Conservation (phyloP, 2,797 vertebrate species). For the Sebastolobus altivelis region DNA sequence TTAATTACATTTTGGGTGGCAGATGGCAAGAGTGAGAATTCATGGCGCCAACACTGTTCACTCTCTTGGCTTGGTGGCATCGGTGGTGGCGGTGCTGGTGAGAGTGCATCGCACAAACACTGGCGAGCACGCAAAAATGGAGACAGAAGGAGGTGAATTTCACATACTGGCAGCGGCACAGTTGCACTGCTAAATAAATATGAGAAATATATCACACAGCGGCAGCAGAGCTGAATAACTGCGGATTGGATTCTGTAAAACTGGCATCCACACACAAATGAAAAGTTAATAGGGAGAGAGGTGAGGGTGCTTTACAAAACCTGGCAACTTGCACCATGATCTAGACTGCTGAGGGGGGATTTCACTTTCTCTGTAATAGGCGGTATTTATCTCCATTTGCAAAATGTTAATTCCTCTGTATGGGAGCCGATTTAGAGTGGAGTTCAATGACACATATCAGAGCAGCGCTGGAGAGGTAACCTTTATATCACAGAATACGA, state of each 20-base stretch:
- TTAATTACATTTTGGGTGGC: constrained; percentile 82
- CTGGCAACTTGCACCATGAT: constrained; percentile 28
- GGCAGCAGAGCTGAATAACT: constrained; percentile 38
- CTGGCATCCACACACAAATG: constrained; percentile 38
- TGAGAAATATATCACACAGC: constrained; percentile 39
- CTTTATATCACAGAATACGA: constrained; percentile 39
- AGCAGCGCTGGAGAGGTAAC: constrained; percentile 18
- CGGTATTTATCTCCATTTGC: constrained; percentile 54
- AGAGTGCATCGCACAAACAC: constrained; percentile 51
- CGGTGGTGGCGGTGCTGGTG: constrained; percentile 22
- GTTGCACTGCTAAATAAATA: constrained; percentile 49
- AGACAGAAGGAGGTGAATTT: constrained; percentile 54
- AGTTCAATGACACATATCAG: constrained; percentile 43
- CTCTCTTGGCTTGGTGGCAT: constrained; percentile 44
- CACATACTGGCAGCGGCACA: constrained; percentile 42
- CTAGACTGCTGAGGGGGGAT: constrained; percentile 23
- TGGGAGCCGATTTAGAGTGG: constrained; percentile 18
- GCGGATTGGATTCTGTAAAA: constrained; percentile 34
- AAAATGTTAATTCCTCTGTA: constrained; percentile 39
- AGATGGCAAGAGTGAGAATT: constrained; percentile 79
- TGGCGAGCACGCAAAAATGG: constrained; percentile 26
- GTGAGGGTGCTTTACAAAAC: constrained; percentile 33
- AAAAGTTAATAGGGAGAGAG: constrained; percentile 32
- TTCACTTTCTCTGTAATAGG: constrained; percentile 29
- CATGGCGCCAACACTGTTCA: constrained; percentile 49